Evolutionary conservation across 2,113 vertebrate species (phyloP).

Genomic region (Callionymus lyra): DNA sequence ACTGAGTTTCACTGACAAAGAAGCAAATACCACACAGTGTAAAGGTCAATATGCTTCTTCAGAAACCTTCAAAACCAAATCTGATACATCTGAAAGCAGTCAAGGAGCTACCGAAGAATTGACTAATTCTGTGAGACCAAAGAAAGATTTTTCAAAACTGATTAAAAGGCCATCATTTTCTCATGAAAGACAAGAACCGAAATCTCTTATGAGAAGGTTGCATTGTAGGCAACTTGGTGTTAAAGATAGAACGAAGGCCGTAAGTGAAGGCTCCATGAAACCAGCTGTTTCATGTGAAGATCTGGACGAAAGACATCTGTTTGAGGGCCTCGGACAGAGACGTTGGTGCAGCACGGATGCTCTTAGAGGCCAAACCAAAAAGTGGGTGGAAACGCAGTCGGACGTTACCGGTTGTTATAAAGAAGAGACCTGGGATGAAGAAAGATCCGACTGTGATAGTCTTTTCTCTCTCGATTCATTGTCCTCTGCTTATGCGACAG

Average conservation of each 20-base stretch:
- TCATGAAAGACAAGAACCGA: slow-evolving; percentile 42
- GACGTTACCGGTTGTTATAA: slow-evolving; percentile 43
- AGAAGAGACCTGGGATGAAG: slow-evolving; percentile 43
- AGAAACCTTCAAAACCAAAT: slow-evolving; percentile 12
- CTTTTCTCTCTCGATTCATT: slow-evolving; percentile 86
- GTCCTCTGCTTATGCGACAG: slow-evolving; percentile 69
- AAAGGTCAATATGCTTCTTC: too few relatives aligned
- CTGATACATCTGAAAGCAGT: slow-evolving; percentile 20
- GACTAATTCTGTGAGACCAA: slow-evolving; percentile 47
- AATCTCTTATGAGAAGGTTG: slow-evolving; percentile 38
- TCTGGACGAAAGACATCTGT: slow-evolving; percentile 56
- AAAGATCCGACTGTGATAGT: slow-evolving; percentile 80
- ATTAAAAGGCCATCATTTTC: slow-evolving; percentile 51
- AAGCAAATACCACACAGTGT: too few relatives aligned
- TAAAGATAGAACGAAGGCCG: slow-evolving; percentile 18
- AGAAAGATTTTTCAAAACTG: slow-evolving; percentile 47
- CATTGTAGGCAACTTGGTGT: slow-evolving; percentile 30
- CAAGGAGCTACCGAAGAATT: slow-evolving; percentile 43
- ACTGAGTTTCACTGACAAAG: too few relatives aligned
- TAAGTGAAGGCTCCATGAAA: slow-evolving; percentile 46
- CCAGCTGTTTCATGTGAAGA: slow-evolving; percentile 67
- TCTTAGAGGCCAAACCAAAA: slow-evolving; percentile 50
- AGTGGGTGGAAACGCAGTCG: slow-evolving; percentile 40
- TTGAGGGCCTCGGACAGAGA: slow-evolving; percentile 30
- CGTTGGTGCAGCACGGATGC: slow-evolving; percentile 75